Evolutionary conservation across 2,797 vertebrate genomes (phyloP), one percentile per base, ranked within the genome.

Genomic region (Microctenopoma steveboyesi): DNA sequence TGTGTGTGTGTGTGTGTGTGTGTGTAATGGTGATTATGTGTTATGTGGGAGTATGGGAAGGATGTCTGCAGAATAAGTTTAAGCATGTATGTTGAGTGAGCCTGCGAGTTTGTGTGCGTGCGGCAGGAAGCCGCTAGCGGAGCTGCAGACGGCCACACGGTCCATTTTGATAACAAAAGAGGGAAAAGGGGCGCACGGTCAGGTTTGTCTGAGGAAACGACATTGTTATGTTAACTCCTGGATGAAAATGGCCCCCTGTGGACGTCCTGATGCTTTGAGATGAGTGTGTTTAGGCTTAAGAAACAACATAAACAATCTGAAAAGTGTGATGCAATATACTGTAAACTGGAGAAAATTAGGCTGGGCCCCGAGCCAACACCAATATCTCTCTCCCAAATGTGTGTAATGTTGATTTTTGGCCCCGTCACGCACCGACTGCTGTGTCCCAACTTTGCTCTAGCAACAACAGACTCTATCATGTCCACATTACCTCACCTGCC

Each of bases 401-500:
- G 43, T 40, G 35, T 55, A 1, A 50, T 53, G 33, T 52, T 30
- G 64, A 54, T 76, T 78, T 79, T 74, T 39, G 49, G 79, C 69
- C 18, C 2, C 2, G 65, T 83, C 81, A 69, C 72, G 43, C 63
- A 54, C 22, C 54, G 40, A 39, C 57, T 86, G 54, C 14, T 28
- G 48, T 73, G 46, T 76, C 79, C 69, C 55, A 72, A 50, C 76
- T 73, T n/a, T 3, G 40, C 53, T 62, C 5, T 63, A 50, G 74
- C 57, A 72, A 73, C 37, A 67, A 63, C 61, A 81, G 28, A 61
- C 66, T 74, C 76, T 59, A 48, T 89, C 87, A 81, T 74, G 82
- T 83, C 86, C 83, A 78, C 69, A 88, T 89, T 81, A 92, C 87
- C 82, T 92, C 87, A 91, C 80, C 87, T 69, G 64, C 70, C 91